phyloP scores from a whole-genome alignment of 2,113 vertebrate species.

The Perca flavescens region DNA sequence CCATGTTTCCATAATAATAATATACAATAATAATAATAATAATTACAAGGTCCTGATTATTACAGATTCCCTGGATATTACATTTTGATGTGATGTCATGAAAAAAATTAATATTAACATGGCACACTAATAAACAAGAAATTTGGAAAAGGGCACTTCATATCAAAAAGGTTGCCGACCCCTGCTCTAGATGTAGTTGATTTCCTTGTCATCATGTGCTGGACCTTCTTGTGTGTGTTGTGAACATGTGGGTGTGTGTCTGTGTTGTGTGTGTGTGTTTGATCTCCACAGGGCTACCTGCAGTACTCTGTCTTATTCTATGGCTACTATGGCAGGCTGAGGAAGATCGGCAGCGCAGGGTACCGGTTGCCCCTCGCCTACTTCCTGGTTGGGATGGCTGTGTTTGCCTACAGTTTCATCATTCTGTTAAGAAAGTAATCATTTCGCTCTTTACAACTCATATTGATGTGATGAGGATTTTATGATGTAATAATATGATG shows the following conservation, averaged over 20 bases:
- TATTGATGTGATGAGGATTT: not conserved
- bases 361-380: conserved; percentile 96
- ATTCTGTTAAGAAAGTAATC: conserved; percentile 95
- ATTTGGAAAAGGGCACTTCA: too few relatives aligned
- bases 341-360: conserved; percentile 92
- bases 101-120: too few relatives aligned
- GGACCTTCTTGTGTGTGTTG: not conserved
- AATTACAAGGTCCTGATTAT: too few relatives aligned
- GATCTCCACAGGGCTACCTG: conserved; percentile 93
- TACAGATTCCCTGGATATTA: too few relatives aligned
- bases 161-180: too few relatives aligned
- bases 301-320: conserved; percentile 98
- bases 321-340: conserved; percentile 93
- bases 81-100: too few relatives aligned
- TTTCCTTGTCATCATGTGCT: not conserved
- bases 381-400: conserved; percentile 98
- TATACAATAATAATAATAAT: too few relatives aligned
- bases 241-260: conserved; percentile 5
- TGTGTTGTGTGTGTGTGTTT: conserved; percentile 27
- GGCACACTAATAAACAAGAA: too few relatives aligned
- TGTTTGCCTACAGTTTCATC: conserved; percentile 99
- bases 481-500: not conserved
- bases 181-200: not conserved
- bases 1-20: too few relatives aligned
- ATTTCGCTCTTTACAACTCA: not conserved